A percentile compares a stretch with the other conserved stretches of the same genome.
phyloP scores from a whole-genome alignment of 2,113 vertebrate species.

The Phocoena phocoena region DNA sequence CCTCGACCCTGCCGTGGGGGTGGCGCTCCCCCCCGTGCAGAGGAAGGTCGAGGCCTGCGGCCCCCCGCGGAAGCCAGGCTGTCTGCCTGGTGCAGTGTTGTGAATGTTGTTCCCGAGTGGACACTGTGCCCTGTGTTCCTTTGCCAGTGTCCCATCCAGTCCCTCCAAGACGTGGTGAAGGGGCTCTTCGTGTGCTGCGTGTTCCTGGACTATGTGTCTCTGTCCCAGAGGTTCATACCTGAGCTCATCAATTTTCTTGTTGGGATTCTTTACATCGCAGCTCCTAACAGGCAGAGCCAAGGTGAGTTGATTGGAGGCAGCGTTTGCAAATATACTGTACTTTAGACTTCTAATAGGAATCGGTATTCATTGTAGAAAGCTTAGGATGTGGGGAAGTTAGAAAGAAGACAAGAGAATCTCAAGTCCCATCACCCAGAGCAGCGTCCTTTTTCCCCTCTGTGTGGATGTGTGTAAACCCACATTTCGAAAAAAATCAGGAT shows the following conservation, averaged over 20 bases:
- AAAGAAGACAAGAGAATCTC: fast-evolving
- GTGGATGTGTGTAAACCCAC: fast-evolving
- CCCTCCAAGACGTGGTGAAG: constrained; percentile 87
- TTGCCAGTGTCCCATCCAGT: constrained; percentile 88
- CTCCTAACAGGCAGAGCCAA: constrained; percentile 81
- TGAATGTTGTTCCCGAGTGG: fast-evolving
- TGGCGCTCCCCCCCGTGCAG: not conserved
- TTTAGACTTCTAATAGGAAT: fast-evolving
- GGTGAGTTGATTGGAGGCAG: constrained; percentile 80
- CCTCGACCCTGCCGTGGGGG: fast-evolving
- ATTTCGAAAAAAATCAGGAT: fast-evolving
- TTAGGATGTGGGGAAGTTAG: fast-evolving
- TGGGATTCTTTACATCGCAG: constrained; percentile 90
- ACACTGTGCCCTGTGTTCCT: not conserved
- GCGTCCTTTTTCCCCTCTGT: fast-evolving
- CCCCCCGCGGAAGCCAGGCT: not conserved
- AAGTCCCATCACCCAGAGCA: fast-evolving
- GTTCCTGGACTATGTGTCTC: constrained; percentile 91
- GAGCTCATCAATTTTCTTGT: constrained; percentile 94
- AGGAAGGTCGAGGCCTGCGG: fast-evolving
- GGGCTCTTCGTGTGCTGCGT: constrained; percentile 92
- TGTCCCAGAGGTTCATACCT: constrained; percentile 93
- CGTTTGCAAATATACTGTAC: fast-evolving
- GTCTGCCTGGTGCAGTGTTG: fast-evolving
- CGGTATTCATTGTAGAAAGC: too few species aligned